A percentile compares a stretch with the other conserved stretches of the same genome.
Conservation (phyloP, 2,113 vertebrate genomes). For the Siniperca chuatsi region DNA sequence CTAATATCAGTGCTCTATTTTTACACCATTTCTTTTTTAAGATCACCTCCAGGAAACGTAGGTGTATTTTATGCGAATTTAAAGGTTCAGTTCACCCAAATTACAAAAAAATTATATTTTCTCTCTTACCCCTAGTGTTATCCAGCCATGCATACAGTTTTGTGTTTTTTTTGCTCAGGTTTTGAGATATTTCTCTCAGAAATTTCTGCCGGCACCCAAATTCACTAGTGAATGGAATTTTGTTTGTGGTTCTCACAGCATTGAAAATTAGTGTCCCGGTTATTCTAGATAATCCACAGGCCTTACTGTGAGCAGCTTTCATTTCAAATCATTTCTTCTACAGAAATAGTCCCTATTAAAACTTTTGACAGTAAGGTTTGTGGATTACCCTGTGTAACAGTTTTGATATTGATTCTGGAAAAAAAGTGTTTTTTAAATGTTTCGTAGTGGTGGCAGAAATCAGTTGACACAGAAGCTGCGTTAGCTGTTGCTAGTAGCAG, state of each 20-base stretch:
- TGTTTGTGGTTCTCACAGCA: not conserved
- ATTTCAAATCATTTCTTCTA: not conserved
- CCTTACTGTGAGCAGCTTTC: too few species aligned
- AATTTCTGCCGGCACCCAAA: not conserved
- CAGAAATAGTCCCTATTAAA: too few species aligned
- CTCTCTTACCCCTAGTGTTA: not conserved
- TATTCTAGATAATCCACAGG: too few species aligned
- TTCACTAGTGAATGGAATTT: not conserved
- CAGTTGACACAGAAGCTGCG: too few species aligned
- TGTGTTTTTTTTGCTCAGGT: not conserved
- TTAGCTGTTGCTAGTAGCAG: too few species aligned
- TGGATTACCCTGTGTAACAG: too few species aligned
- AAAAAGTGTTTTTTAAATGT: too few species aligned
- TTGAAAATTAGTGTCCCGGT: not conserved
- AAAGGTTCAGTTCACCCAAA: not conserved
- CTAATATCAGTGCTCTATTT: not conserved
- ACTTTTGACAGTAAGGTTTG: too few species aligned
- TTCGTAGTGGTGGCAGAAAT: too few species aligned
- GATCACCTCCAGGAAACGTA: not conserved
- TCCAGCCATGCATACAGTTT: too few species aligned
- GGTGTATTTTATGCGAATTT: not conserved
- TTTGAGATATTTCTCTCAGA: not conserved
- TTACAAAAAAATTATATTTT: not conserved
- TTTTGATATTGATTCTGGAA: too few species aligned
- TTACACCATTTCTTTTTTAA: not conserved